Conservation (phyloP, 2,113 vertebrate genomes). For the Cichladusa arquata region DNA sequence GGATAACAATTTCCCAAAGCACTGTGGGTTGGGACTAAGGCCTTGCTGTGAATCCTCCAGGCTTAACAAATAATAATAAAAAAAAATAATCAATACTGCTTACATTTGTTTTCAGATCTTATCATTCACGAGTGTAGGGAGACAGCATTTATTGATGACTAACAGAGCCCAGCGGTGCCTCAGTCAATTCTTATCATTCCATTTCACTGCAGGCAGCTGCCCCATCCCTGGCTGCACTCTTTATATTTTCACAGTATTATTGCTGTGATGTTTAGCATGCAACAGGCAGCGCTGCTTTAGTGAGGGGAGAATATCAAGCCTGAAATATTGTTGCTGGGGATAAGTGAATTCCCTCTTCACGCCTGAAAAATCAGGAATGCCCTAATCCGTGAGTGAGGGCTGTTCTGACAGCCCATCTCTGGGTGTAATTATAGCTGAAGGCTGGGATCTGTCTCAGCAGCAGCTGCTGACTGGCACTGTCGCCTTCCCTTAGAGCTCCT, state of each 20-base stretch:
- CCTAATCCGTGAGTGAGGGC: background rate
- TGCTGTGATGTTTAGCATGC: background rate
- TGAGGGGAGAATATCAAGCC: background rate
- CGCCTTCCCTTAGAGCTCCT: background rate
- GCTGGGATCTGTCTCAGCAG: background rate
- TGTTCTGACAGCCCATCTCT: background rate
- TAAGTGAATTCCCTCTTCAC: background rate
- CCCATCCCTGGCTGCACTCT: background rate
- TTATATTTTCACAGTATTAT: background rate
- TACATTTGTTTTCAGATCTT: background rate
- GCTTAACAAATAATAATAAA: background rate
- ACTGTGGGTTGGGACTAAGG: background rate
- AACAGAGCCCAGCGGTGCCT: background rate
- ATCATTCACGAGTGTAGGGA: background rate
- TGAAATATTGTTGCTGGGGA: background rate
- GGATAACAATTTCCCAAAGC: fast-evolving
- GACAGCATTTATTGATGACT: background rate
- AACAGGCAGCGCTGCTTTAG: background rate
- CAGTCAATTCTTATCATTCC: background rate
- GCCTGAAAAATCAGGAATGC: background rate
- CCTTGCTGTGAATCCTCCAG: background rate
- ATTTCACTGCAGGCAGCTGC: background rate
- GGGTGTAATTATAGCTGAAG: background rate
- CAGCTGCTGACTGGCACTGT: slow-evolving; percentile 20
- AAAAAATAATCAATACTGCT: background rate